phyloP scores from a whole-genome alignment of 2,113 vertebrate species.

The Willisornis vidua region DNA sequence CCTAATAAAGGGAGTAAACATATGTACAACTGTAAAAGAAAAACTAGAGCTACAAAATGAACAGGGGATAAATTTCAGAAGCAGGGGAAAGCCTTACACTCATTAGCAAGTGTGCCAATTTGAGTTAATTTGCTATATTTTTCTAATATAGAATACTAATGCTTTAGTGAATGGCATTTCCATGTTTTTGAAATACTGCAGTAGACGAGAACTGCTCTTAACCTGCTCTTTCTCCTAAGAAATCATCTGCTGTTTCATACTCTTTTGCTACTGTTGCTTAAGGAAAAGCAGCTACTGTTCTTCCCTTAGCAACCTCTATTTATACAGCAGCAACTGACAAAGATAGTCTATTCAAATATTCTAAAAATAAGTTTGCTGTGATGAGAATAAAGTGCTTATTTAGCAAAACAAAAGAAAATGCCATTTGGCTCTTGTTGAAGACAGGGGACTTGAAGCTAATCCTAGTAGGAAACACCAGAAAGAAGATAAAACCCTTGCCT shows the following conservation, averaged over 20 bases:
- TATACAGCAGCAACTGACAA: slow-evolving; percentile 21
- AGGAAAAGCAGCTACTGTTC: slow-evolving; percentile 37
- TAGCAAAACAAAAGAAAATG: slow-evolving; percentile 7
- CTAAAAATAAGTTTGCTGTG: slow-evolving; percentile 46
- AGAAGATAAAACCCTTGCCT: neutral
- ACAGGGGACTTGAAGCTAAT: neutral
- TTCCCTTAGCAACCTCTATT: slow-evolving; percentile 51
- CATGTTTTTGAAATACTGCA: neutral
- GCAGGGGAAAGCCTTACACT: neutral
- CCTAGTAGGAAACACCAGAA: neutral
- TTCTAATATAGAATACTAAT: neutral
- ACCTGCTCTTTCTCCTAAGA: slow-evolving; percentile 27
- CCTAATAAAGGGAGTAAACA: neutral
- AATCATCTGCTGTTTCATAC: slow-evolving; percentile 19
- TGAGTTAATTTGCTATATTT: neutral
- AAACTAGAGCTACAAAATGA: neutral
- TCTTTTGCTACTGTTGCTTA: neutral
- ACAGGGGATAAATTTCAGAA: neutral
- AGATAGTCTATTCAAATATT: slow-evolving; percentile 15
- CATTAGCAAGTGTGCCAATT: neutral
- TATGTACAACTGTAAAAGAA: neutral
- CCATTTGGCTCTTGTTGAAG: neutral
- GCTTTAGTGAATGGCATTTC: neutral
- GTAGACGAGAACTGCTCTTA: neutral
- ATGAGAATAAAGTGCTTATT: neutral